Percentiles rank a stretch among this genome's conserved stretches.
These are phyloP conservation scores for Podarcis cretensis DNA, from an alignment of 2,113 vertebrate genomes.

Conservation along the genomic window DNA sequence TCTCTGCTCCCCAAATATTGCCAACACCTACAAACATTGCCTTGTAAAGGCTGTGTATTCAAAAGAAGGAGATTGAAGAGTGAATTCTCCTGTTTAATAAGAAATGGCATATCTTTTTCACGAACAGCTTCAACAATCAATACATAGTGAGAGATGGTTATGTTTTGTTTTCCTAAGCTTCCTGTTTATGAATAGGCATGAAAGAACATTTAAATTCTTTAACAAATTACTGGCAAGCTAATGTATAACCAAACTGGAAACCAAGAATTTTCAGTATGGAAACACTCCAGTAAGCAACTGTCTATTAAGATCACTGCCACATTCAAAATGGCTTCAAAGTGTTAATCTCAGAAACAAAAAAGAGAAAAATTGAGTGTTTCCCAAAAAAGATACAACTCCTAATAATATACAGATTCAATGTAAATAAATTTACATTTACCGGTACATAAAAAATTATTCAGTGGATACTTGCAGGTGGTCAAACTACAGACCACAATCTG, in stretches of 20 bases:
- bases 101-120: background rate
- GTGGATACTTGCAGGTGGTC: background rate
- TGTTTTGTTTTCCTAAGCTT: background rate
- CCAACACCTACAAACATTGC: background rate
- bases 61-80: background rate
- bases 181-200: background rate
- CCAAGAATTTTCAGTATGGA: conserved; percentile 2
- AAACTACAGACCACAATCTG: background rate
- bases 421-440: background rate
- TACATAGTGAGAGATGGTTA: background rate
- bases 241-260: background rate
- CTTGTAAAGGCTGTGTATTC: background rate
- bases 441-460: background rate
- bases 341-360: background rate
- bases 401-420: background rate
- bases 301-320: background rate
- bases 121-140: background rate
- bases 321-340: background rate
- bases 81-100: background rate
- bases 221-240: background rate
- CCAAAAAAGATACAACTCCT: background rate
- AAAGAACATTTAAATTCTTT: conserved; percentile 9
- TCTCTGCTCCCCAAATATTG: background rate
- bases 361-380: background rate
- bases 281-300: conserved; percentile 8